Percentiles rank a stretch among this genome's conserved stretches.
Evolutionary conservation across 2,113 vertebrate species (phyloP).

Genomic region (Megaleporinus macrocephalus): DNA sequence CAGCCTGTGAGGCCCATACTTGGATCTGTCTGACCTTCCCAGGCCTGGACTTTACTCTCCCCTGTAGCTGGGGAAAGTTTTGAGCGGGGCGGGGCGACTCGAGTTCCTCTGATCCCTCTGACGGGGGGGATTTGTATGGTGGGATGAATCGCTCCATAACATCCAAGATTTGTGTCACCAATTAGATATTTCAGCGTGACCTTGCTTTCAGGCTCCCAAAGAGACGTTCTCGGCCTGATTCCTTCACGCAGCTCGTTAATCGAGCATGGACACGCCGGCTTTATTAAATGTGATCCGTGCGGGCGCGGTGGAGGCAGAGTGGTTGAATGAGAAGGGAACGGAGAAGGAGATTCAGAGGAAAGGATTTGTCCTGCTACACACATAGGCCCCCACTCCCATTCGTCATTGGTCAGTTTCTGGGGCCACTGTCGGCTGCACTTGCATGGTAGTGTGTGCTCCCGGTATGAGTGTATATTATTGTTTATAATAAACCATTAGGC

Average conservation of each 20-base stretch:
- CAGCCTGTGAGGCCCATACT: not conserved
- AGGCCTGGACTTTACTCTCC: not conserved
- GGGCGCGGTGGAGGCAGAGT: not conserved
- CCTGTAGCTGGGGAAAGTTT: not conserved
- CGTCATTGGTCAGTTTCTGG: too few relatives aligned
- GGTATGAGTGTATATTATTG: too few relatives aligned
- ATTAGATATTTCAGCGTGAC: constrained; percentile 20
- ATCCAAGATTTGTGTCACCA: constrained; percentile 12
- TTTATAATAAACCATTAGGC: too few relatives aligned
- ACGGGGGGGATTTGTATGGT: constrained; percentile 7
- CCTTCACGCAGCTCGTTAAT: constrained; percentile 21
- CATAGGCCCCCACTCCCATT: too few relatives aligned
- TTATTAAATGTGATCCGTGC: not conserved
- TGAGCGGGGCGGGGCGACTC: not conserved
- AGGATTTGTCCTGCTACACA: too few relatives aligned
- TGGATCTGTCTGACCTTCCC: constrained; percentile 12
- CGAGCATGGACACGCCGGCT: constrained; percentile 17
- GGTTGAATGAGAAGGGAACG: too few relatives aligned
- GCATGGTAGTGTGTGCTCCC: too few relatives aligned
- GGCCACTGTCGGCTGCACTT: too few relatives aligned
- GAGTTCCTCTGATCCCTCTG: not conserved
- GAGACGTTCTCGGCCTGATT: not conserved
- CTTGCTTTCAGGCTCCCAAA: not conserved
- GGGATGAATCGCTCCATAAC: not conserved
- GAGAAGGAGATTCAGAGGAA: not conserved